A percentile compares a stretch with the other conserved stretches of the same genome.
phyloP scores from a whole-genome alignment of 2,113 vertebrate genomes.

The Eleginops maclovinus region DNA sequence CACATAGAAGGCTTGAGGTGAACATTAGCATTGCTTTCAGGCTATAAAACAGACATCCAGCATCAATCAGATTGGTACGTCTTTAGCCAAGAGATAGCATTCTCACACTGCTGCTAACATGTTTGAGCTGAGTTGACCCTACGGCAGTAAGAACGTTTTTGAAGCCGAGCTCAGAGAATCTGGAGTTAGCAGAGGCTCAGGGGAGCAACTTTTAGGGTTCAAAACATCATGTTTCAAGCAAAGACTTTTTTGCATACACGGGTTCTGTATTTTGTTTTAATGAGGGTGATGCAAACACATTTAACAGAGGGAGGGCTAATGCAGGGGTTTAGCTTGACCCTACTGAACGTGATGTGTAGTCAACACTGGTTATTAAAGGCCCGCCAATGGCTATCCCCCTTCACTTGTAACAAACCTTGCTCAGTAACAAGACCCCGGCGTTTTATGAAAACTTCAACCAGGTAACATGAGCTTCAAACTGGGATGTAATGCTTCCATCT shows the following conservation, averaged over 20 bases:
- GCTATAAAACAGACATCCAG: constrained; percentile 45
- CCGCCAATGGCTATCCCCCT: constrained; percentile 27
- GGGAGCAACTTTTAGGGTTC: no score
- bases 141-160: no score
- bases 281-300: background rate
- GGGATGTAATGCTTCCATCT: constrained; percentile 23
- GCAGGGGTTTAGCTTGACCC: constrained; percentile 27
- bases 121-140: constrained; percentile 20
- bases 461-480: constrained; percentile 60
- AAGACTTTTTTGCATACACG: background rate
- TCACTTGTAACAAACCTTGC: constrained; percentile 43
- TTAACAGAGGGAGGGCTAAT: constrained; percentile 1
- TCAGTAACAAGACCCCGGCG: constrained; percentile 48
- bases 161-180: no score
- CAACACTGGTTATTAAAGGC: constrained; percentile 42
- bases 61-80: constrained; percentile 40
- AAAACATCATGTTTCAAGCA: constrained; percentile 12
- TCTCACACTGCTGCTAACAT: constrained; percentile 7
- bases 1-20: background rate
- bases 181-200: no score
- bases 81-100: constrained; percentile 29
- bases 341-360: constrained; percentile 45
- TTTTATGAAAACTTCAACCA: constrained; percentile 49
- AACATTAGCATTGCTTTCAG: constrained; percentile 21
- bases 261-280: background rate